These are phyloP conservation scores for Callipepla californica DNA, from an alignment of 2,113 vertebrate genomes.

Conservation along the genomic window DNA sequence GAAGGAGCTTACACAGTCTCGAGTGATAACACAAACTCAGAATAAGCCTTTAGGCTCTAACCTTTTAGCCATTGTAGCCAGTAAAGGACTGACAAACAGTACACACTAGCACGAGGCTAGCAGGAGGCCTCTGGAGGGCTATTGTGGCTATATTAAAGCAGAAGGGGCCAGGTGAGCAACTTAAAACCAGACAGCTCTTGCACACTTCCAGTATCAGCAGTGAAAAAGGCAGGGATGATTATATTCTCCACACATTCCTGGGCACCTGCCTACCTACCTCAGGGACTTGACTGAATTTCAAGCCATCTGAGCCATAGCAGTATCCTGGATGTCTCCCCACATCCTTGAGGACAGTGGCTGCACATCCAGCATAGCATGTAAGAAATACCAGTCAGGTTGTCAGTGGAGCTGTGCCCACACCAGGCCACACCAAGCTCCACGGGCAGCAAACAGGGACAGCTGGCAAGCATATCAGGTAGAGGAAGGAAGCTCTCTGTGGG, in stretches of 20 bases:
- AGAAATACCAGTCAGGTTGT: background rate
- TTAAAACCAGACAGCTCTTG: background rate
- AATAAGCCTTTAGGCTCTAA: background rate
- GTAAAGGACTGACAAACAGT: background rate
- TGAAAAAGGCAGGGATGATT: background rate
- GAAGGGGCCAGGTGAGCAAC: background rate
- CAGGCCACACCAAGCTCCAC: accelerated
- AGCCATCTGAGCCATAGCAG: background rate
- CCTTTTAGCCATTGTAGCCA: background rate
- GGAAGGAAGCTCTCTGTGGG: background rate
- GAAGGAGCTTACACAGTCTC: background rate
- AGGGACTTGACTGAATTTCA: background rate
- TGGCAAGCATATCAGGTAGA: background rate
- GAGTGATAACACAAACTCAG: background rate
- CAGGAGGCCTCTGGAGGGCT: background rate
- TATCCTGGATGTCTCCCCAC: background rate
- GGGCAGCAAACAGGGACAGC: background rate
- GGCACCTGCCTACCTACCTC: background rate
- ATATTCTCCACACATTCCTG: accelerated
- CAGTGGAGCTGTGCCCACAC: background rate
- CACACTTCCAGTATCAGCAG: background rate
- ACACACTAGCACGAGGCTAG: background rate
- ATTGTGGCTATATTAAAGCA: background rate
- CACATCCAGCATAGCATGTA: accelerated
- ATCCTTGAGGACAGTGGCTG: background rate